Evolutionary conservation across 2,113 vertebrate species (phyloP).

Genomic region (Actenoides hombroni): DNA sequence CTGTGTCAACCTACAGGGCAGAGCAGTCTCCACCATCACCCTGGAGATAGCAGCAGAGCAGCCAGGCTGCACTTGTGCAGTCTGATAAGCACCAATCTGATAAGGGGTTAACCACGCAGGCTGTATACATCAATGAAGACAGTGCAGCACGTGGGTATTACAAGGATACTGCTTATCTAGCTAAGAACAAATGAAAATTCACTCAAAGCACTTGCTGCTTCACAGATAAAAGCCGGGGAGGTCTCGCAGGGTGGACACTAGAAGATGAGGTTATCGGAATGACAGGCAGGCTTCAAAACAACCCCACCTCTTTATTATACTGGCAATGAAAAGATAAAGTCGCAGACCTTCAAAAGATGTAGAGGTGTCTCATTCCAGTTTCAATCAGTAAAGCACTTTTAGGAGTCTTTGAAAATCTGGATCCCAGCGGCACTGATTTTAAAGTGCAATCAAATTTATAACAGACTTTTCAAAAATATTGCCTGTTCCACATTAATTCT

Average conservation of each 20-base stretch:
- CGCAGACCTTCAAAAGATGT: background rate
- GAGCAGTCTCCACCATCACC: background rate
- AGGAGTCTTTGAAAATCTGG: background rate
- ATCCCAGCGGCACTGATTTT: background rate
- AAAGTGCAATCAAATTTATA: background rate
- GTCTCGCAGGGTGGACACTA: background rate
- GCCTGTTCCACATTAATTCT: background rate
- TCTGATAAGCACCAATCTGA: constrained; percentile 49
- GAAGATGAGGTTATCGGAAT: background rate
- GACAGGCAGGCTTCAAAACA: background rate
- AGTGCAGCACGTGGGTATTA: constrained; percentile 3
- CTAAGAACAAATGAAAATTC: constrained; percentile 33
- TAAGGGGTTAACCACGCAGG: background rate
- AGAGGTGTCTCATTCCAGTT: background rate
- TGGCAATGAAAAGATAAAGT: constrained; percentile 14
- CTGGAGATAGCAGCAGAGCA: background rate
- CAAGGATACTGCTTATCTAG: constrained; percentile 48
- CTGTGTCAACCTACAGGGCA: background rate
- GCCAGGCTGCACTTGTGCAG: constrained; percentile 9
- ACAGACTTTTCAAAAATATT: background rate
- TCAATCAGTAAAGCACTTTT: background rate
- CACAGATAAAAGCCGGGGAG: constrained; percentile 34
- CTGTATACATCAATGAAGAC: constrained; percentile 15
- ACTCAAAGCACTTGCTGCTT: constrained; percentile 11
- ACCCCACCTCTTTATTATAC: background rate